These are phyloP conservation scores for Drosophila vallismaia DNA, from an alignment of 2,888 invertebrate genomes.

Conservation along the genomic window DNA sequence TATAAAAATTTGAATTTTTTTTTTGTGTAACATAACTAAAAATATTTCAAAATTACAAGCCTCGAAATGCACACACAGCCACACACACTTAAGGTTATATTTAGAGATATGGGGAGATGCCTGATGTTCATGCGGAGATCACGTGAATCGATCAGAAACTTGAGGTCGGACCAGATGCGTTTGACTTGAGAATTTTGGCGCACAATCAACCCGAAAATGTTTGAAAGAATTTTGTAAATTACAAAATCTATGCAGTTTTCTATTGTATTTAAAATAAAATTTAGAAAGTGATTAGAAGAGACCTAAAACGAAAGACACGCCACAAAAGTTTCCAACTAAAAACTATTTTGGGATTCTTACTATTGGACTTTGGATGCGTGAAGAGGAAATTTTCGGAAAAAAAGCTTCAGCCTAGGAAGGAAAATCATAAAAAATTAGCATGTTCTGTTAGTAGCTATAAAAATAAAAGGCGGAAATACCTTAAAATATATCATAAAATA, in stretches of 20 bases:
- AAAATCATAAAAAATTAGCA: not conserved
- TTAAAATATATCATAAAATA: conserved; percentile 39
- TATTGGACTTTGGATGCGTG: conserved; percentile 27
- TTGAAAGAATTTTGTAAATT: conserved; percentile 1
- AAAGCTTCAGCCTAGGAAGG: not conserved
- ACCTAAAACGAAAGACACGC: conserved; percentile 12
- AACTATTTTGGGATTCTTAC: conserved; percentile 32
- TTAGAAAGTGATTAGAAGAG: conserved; percentile 7
- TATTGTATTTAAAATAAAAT: conserved; percentile 1
- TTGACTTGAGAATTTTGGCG: conserved; percentile 49
- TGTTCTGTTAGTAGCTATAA: not conserved
- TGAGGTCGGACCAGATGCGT: conserved; percentile 33
- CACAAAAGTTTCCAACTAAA: conserved; percentile 1
- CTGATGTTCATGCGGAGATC: conserved; percentile 56
- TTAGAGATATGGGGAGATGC: conserved; percentile 31
- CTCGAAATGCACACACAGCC: conserved; percentile 34
- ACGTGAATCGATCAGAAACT: conserved; percentile 55
- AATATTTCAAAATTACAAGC: conserved; percentile 56
- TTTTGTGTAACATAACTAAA: conserved; percentile 53
- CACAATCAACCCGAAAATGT: conserved; percentile 21
- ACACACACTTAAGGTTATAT: conserved; percentile 29
- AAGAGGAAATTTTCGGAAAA: conserved; percentile 14
- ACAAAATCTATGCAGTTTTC: conserved; percentile 18
- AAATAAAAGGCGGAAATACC: conserved; percentile 47
- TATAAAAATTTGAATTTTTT: conserved; percentile 34